Conservation (phyloP, 1,140 invertebrate genomes). For the Apis dorsata region DNA sequence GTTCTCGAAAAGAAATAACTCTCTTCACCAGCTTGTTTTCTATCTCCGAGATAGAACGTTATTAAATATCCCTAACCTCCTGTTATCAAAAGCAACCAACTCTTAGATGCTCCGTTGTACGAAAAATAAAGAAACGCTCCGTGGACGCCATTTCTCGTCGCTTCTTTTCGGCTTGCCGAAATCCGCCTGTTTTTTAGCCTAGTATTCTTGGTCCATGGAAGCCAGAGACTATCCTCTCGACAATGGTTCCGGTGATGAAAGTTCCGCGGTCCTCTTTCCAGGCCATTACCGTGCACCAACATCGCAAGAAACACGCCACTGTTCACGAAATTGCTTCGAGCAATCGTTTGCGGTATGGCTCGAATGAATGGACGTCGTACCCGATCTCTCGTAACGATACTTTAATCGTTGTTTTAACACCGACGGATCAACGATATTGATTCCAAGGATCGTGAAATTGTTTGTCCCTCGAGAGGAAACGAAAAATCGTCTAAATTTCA, state of each 20-base stretch:
- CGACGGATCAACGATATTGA: conserved; percentile 9
- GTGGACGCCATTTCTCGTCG: neutral
- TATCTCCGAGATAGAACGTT: too few species aligned
- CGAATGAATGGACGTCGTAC: neutral
- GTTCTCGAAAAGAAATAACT: too few species aligned
- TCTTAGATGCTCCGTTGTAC: too few species aligned
- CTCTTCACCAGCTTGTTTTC: too few species aligned
- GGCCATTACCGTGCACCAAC: conserved; percentile 18
- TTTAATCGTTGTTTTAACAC: conserved; percentile 13
- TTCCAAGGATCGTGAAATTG: neutral
- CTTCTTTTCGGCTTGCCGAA: neutral
- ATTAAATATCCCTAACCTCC: too few species aligned
- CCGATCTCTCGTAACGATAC: conserved; percentile 8
- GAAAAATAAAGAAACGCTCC: neutral
- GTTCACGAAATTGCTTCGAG: conserved; percentile 11
- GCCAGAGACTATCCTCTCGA: conserved; percentile 10
- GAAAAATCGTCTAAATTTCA: neutral
- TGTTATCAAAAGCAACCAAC: too few species aligned
- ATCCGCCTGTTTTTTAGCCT: conserved; percentile 6
- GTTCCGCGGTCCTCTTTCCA: conserved; percentile 31
- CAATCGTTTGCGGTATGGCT: conserved; percentile 18
- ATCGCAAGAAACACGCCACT: conserved; percentile 11
- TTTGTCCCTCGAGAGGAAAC: neutral
- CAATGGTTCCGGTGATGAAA: conserved; percentile 36
- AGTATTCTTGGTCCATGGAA: conserved; percentile 22